Percentiles rank a stretch among this genome's conserved stretches.
Conservation (phyloP, 1,140 invertebrate genomes). For the Lamellibrachia luymesi region DNA sequence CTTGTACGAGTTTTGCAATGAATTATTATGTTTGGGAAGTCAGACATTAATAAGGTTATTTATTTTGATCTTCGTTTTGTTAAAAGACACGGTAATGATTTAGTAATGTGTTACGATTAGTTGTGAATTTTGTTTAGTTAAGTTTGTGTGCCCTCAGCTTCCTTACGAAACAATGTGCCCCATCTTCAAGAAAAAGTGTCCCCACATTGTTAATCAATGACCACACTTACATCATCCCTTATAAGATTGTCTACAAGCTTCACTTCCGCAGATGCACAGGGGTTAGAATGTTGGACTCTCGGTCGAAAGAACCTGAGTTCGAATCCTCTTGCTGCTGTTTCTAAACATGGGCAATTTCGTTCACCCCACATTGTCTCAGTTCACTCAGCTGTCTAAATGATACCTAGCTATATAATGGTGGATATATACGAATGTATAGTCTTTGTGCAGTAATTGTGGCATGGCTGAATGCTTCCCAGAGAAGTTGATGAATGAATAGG, state of each 20-base stretch:
- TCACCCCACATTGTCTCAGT: too few relatives aligned
- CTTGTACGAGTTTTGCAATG: not conserved
- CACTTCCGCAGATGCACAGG: too few relatives aligned
- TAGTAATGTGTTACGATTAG: not conserved
- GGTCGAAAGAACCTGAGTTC: too few relatives aligned
- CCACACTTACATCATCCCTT: not conserved
- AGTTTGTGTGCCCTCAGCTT: not conserved
- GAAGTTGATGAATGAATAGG: too few relatives aligned
- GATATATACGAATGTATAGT: too few relatives aligned
- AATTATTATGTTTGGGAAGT: not conserved
- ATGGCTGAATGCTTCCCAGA: too few relatives aligned
- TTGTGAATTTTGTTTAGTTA: not conserved
- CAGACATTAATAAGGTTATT: not conserved
- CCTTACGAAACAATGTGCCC: not conserved
- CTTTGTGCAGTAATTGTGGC: too few relatives aligned
- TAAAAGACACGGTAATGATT: not conserved
- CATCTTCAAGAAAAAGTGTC: not conserved
- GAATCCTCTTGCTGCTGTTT: too few relatives aligned
- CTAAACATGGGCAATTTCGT: too few relatives aligned
- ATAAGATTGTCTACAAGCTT: not conserved
- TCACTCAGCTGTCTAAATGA: too few relatives aligned
- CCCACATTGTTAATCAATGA: not conserved
- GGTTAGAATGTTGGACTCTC: too few relatives aligned
- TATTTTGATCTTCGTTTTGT: not conserved
- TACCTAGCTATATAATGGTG: too few relatives aligned